Conservation (phyloP, 2,113 vertebrate species). For the Pomatostomus ruficeps region DNA sequence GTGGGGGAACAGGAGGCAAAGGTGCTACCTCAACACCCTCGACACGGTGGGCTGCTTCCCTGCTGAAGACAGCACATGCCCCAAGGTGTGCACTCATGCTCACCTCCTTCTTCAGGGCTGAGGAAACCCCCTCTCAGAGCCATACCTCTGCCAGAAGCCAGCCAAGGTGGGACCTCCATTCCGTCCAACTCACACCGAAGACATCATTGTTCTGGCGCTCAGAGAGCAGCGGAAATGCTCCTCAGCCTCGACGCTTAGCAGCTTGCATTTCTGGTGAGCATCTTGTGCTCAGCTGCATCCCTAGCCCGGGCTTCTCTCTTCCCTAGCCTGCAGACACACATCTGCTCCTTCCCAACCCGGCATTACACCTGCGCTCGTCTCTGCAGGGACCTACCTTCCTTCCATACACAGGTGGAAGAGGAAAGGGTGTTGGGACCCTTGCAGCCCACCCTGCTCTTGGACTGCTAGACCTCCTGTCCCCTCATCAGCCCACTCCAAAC, state of each 20-base stretch:
- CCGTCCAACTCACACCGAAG: neutral
- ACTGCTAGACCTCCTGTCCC: neutral
- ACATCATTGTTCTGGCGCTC: neutral
- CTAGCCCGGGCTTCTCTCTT: neutral
- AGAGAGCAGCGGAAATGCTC: neutral
- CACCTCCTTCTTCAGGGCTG: neutral
- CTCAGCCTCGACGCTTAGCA: neutral
- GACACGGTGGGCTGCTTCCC: neutral
- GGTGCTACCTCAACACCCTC: neutral
- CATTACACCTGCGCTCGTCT: neutral
- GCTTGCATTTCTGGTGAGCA: neutral
- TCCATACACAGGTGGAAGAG: rapidly evolving
- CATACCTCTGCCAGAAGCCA: neutral
- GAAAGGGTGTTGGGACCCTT: neutral
- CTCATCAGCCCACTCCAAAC: neutral
- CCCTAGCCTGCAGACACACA: neutral
- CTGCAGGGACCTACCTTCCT: neutral
- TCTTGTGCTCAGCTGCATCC: neutral
- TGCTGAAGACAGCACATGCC: neutral
- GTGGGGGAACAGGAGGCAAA: neutral
- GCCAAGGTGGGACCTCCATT: neutral
- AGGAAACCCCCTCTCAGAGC: neutral
- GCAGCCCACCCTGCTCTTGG: neutral
- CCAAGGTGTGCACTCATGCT: neutral
- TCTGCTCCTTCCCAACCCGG: neutral